Evolutionary conservation across 2,113 vertebrate genomes (phyloP).

Genomic region (Dendropsophus ebraccatus): DNA sequence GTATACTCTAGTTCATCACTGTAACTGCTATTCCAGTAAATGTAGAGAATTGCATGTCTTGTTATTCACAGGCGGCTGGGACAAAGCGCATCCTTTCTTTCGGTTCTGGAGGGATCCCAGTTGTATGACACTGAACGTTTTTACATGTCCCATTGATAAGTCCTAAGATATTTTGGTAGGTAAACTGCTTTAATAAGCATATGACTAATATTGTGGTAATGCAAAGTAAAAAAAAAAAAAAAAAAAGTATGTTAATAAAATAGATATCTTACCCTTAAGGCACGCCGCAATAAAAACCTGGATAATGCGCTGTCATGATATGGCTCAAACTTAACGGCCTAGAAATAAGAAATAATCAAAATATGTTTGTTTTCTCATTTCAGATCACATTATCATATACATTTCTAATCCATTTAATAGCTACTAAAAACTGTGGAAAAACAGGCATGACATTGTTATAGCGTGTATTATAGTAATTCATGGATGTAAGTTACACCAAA

Average conservation of each 20-base stretch:
- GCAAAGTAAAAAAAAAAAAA: neutral
- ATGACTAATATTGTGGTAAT: neutral
- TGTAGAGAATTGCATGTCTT: neutral
- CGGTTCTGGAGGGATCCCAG: neutral
- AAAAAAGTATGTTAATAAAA: neutral
- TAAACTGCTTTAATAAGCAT: neutral
- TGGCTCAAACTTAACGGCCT: slow-evolving; percentile 99
- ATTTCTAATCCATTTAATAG: neutral
- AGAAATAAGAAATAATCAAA: slow-evolving; percentile 61
- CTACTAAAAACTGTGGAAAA: neutral
- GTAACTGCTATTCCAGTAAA: neutral
- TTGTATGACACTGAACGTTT: neutral
- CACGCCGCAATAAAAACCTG: slow-evolving; percentile 92
- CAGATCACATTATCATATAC: neutral
- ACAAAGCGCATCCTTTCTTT: neutral
- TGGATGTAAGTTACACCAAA: too few relatives aligned
- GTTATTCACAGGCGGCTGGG: neutral
- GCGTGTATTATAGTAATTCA: too few relatives aligned
- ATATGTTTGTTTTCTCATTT: neutral
- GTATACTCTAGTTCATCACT: neutral
- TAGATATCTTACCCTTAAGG: slow-evolving; percentile 83
- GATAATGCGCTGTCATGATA: slow-evolving; percentile 96
- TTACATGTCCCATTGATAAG: neutral
- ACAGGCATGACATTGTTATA: neutral
- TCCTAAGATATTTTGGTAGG: neutral